These are phyloP conservation scores for Agriopis marginaria DNA, from an alignment of 2,888 invertebrate species.

Conservation along the genomic window DNA sequence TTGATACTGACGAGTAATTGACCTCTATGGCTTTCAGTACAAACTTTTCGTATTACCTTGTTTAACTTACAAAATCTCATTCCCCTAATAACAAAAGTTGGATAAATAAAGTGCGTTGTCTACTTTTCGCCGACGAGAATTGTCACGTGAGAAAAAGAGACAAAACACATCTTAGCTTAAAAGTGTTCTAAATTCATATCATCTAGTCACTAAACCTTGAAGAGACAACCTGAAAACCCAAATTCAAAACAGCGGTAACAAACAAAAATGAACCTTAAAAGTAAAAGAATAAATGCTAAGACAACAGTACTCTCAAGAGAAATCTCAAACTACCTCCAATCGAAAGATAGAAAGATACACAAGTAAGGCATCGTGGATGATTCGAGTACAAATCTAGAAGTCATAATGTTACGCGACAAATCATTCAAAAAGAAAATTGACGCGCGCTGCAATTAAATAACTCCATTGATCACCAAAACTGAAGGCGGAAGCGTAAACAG, in stretches of 20 bases:
- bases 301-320: conserved; percentile 74
- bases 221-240: conserved; percentile 50
- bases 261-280: conserved; percentile 64
- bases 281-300: conserved; percentile 71
- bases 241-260: conserved; percentile 55
- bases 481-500: not conserved
- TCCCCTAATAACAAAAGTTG: too few relatives aligned
- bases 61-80: not conserved
- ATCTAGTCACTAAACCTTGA: conserved; percentile 42
- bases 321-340: conserved; percentile 74
- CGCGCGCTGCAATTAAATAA: not conserved
- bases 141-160: not conserved
- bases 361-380: conserved; percentile 84
- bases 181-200: not conserved
- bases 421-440: conserved; percentile 16
- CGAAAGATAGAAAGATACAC: conserved; percentile 83
- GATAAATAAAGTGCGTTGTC: not conserved
- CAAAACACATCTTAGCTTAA: not conserved
- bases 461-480: not conserved
- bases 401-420: conserved; percentile 48
- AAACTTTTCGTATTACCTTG: too few relatives aligned
- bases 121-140: not conserved
- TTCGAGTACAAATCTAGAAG: conserved; percentile 72
- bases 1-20: too few relatives aligned
- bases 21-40: too few relatives aligned